A percentile compares a stretch with the other conserved stretches of the same genome.
phyloP scores from a whole-genome alignment of 2,888 invertebrate species.

The Rotaria macrura region DNA sequence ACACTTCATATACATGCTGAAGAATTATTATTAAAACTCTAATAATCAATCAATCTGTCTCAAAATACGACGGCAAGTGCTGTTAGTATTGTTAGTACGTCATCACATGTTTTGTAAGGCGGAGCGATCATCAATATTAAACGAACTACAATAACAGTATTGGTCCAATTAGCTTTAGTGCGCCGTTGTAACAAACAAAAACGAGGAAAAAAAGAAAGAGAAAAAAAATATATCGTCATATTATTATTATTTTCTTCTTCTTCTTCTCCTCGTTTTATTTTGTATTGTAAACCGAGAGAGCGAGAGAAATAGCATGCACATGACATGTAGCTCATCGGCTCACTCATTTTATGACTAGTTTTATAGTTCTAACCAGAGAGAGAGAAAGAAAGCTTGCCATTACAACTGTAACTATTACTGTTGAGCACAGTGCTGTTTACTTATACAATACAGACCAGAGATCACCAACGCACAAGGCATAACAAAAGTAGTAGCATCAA shows the following conservation, averaged over 20 bases:
- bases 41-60: neutral
- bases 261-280: neutral
- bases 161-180: slow-evolving; percentile 1
- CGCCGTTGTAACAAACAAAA: neutral
- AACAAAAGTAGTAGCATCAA: neutral
- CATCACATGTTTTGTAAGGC: neutral
- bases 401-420: neutral
- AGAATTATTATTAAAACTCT: neutral
- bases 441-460: neutral
- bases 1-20: neutral
- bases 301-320: neutral
- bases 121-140: neutral
- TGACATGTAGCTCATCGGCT: neutral
- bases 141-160: neutral
- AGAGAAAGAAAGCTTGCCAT: neutral
- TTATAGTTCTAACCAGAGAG: neutral
- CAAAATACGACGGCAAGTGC: neutral
- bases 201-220: neutral
- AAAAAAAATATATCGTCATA: neutral
- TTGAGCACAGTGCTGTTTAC: neutral
- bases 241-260: too few relatives aligned
- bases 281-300: neutral
- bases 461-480: neutral
- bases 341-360: neutral
- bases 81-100: neutral